Conservation (phyloP, 2,797 vertebrate genomes). For the Acanthurus leucopareius region DNA sequence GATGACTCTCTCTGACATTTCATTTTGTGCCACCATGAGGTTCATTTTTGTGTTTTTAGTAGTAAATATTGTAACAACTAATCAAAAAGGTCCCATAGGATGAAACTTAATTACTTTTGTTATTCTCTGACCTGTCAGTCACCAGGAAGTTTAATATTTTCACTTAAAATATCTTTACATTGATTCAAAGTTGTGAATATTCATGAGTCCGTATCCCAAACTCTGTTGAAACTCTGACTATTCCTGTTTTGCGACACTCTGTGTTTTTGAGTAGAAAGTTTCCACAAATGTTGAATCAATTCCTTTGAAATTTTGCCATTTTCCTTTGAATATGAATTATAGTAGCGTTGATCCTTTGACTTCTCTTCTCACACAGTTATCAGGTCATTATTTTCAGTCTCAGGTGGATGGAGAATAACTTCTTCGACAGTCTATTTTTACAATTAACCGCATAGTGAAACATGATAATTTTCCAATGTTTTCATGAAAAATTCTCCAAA, state of each 20-base stretch:
- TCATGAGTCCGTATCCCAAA: neutral
- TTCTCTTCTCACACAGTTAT: too few species aligned
- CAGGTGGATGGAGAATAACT: too few species aligned
- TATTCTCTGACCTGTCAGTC: neutral
- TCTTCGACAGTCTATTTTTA: too few species aligned
- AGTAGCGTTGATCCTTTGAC: neutral
- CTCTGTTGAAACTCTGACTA: neutral
- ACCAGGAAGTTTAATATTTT: neutral
- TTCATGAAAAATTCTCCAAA: too few species aligned
- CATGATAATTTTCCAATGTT: too few species aligned
- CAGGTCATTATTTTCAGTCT: too few species aligned
- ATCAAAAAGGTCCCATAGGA: neutral
- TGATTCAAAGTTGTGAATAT: neutral
- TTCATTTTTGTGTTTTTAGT: neutral
- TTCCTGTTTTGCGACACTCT: neutral
- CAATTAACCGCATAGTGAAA: too few species aligned
- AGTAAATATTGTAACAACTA: neutral
- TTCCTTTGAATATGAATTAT: neutral
- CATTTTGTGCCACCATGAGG: neutral
- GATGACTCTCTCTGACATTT: neutral
- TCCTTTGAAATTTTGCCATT: too few species aligned
- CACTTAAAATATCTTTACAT: neutral
- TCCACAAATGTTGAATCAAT: neutral
- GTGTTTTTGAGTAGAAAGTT: neutral
- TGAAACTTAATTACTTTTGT: neutral